Percentiles rank a stretch among this genome's conserved stretches.
phyloP scores from a whole-genome alignment of 2,797 vertebrate species.

The Lagorchestes hirsutus region DNA sequence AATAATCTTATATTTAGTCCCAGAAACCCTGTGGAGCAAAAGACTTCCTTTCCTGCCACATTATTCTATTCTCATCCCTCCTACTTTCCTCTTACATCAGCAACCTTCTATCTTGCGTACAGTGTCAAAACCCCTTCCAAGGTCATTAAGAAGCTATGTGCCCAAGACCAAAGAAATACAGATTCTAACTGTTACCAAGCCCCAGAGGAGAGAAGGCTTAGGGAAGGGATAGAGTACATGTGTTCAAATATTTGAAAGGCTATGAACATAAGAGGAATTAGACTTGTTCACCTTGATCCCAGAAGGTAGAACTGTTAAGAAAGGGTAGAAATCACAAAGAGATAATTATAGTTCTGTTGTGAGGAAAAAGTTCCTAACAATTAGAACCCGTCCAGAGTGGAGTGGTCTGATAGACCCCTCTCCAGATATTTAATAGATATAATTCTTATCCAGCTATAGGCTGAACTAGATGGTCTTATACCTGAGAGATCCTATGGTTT shows the following conservation, averaged over 20 bases:
- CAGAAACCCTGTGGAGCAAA: not conserved
- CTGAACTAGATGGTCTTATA: not conserved
- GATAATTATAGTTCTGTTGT: not conserved
- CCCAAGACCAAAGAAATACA: constrained; percentile 16
- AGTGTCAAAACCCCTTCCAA: not conserved
- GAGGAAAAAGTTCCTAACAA: not conserved
- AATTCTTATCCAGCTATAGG: not conserved
- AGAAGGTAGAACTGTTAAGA: not conserved
- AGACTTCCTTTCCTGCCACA: not conserved
- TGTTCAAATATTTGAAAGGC: not conserved
- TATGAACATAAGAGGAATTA: not conserved
- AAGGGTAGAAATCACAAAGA: not conserved
- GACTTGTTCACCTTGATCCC: not conserved
- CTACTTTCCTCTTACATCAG: not conserved
- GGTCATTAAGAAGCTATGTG: not conserved
- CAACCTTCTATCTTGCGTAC: not conserved
- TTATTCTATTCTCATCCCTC: not conserved
- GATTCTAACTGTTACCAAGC: not conserved
- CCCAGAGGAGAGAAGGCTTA: not conserved
- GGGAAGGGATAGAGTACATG: not conserved
- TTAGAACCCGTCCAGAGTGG: not conserved
- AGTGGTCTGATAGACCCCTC: not conserved
- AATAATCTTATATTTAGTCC: constrained; percentile 14
- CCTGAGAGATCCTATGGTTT: not conserved
- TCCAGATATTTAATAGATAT: not conserved